Conservation (phyloP, 2,888 invertebrate genomes). For the Spodoptera picta region DNA sequence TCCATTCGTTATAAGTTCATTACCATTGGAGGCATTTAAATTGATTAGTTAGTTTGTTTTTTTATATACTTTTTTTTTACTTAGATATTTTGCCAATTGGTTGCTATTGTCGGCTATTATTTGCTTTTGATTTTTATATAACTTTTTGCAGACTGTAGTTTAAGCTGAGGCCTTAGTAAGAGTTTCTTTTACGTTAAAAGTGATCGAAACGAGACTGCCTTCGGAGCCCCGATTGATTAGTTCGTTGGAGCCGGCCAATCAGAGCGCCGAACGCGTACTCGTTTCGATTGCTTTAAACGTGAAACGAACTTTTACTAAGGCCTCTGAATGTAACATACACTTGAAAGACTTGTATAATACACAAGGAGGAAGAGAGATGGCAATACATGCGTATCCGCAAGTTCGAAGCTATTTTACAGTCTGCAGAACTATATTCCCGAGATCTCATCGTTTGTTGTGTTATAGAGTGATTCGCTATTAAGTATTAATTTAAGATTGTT, state of each 20-base stretch:
- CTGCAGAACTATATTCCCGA: slow-evolving; percentile 51
- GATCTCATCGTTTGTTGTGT: slow-evolving; percentile 59
- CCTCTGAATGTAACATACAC: slow-evolving; percentile 16
- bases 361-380: slow-evolving; percentile 8
- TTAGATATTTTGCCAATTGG: slow-evolving; percentile 54
- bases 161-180: not conserved
- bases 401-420: slow-evolving; percentile 24
- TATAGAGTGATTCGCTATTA: slow-evolving; percentile 50
- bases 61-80: slow-evolving; percentile 33
- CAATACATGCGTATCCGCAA: slow-evolving; percentile 10
- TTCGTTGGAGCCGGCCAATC: too few species aligned
- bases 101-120: slow-evolving; percentile 55
- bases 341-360: slow-evolving; percentile 19
- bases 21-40: slow-evolving; percentile 76
- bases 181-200: too few species aligned
- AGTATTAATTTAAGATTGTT: slow-evolving; percentile 36
- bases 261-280: too few species aligned
- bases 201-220: too few species aligned
- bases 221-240: too few species aligned
- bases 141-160: slow-evolving; percentile 48
- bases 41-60: slow-evolving; percentile 46
- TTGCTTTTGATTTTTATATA: slow-evolving; percentile 53
- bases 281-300: too few species aligned
- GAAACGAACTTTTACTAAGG: too few species aligned
- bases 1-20: slow-evolving; percentile 65